Percentiles rank a stretch among this genome's conserved stretches.
These are phyloP conservation scores for Agrochola lychnidis DNA, from an alignment of 2,888 invertebrate species.

Conservation along the genomic window DNA sequence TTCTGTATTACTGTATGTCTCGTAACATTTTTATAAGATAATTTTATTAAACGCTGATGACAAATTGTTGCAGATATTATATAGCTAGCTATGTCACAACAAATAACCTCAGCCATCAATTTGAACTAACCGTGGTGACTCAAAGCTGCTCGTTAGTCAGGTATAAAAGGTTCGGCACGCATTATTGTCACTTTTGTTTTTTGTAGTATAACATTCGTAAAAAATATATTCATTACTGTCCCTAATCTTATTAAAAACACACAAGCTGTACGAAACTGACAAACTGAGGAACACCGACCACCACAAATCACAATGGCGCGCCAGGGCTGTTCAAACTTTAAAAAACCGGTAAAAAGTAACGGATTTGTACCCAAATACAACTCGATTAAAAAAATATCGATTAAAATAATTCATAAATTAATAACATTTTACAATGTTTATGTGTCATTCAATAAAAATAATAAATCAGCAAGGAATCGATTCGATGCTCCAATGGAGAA, in stretches of 20 bases:
- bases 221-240: conserved; percentile 86
- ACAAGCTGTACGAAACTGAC: conserved; percentile 80
- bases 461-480: neutral
- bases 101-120: conserved; percentile 89
- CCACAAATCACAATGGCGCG: conserved; percentile 89
- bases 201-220: conserved; percentile 82
- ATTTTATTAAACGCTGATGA: conserved; percentile 75
- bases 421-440: too few relatives aligned
- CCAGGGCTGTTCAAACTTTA: conserved; percentile 74
- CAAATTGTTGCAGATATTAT: conserved; percentile 80
- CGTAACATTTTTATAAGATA: conserved; percentile 33
- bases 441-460: too few relatives aligned
- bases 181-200: conserved; percentile 88
- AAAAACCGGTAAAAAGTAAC: conserved; percentile 69
- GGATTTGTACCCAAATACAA: neutral
- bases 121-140: conserved; percentile 89
- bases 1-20: conserved; percentile 15
- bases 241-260: conserved; percentile 83
- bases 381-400: neutral
- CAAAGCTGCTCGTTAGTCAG: conserved; percentile 84
- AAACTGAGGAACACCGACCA: conserved; percentile 80
- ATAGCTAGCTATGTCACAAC: conserved; percentile 86
- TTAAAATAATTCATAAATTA: neutral
- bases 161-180: conserved; percentile 89
- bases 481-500: neutral